These are phyloP conservation scores for Dromas ardeola DNA, from an alignment of 2,113 vertebrate species.

Conservation along the genomic window DNA sequence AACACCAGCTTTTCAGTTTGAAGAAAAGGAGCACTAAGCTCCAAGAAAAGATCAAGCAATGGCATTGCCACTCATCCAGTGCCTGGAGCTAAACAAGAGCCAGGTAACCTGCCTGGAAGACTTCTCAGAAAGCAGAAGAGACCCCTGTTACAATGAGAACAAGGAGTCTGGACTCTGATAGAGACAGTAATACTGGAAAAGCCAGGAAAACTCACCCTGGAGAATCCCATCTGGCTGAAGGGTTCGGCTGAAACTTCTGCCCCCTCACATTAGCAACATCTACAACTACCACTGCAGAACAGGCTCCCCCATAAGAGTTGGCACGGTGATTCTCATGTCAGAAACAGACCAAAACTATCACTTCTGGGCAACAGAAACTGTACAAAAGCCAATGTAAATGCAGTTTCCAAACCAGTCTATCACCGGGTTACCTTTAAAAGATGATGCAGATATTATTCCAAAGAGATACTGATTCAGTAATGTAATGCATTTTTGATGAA, in stretches of 20 bases:
- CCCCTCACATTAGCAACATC: neutral
- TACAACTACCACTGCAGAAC: neutral
- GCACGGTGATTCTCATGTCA: fast-evolving
- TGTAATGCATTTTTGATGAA: neutral
- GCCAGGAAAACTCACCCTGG: neutral
- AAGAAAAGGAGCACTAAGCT: neutral
- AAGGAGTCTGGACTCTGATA: neutral
- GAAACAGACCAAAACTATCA: neutral
- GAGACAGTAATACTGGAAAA: neutral
- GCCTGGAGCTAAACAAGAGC: neutral
- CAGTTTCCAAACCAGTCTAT: neutral
- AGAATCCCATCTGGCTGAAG: neutral
- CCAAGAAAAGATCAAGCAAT: neutral
- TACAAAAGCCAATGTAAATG: neutral
- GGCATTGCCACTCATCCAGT: neutral
- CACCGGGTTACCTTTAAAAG: neutral
- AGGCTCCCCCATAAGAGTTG: neutral
- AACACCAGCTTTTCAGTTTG: neutral
- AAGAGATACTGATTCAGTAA: neutral
- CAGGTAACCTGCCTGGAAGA: neutral
- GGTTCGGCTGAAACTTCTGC: neutral
- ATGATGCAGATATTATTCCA: neutral
- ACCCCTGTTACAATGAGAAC: neutral
- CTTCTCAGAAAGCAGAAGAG: neutral
- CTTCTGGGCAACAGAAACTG: neutral